phyloP scores from a whole-genome alignment of 2,113 vertebrate genomes.

The Montifringilla adamsi region DNA sequence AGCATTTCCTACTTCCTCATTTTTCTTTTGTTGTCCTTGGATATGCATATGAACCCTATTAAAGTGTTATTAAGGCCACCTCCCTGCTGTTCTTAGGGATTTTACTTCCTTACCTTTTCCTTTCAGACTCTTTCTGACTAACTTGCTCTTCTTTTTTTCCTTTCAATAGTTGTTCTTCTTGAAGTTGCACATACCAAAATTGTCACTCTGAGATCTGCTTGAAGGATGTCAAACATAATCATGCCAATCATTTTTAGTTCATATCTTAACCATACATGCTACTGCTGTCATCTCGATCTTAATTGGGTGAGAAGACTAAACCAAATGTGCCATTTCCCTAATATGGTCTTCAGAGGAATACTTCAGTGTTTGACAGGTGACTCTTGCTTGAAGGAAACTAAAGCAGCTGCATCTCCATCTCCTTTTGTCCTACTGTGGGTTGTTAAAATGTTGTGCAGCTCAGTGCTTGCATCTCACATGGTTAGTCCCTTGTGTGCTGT shows the following conservation, averaged over 20 bases:
- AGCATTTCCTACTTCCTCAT: not conserved
- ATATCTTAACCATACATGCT: not conserved
- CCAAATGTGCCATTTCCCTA: not conserved
- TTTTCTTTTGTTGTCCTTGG: not conserved
- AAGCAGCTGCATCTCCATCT: not conserved
- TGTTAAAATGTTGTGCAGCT: not conserved
- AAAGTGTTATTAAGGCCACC: not conserved
- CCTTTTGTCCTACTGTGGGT: not conserved
- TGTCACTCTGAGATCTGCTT: not conserved
- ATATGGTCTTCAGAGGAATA: not conserved
- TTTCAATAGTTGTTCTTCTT: not conserved
- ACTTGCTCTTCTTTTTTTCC: not conserved
- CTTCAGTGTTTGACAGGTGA: not conserved
- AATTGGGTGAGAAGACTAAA: not conserved
- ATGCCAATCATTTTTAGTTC: not conserved
- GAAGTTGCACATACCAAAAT: not conserved
- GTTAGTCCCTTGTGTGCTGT: not conserved
- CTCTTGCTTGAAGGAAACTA: not conserved
- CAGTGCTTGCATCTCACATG: not conserved
- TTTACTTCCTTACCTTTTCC: conserved; percentile 35
- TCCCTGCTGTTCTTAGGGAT: not conserved
- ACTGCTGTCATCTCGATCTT: conserved; percentile 4
- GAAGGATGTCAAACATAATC: conserved; percentile 7
- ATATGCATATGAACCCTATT: not conserved
- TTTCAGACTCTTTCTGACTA: conserved; percentile 11